Base-by-base conservation (phyloP, 2,797 vertebrate genomes). In the Lemur catta region DNA sequence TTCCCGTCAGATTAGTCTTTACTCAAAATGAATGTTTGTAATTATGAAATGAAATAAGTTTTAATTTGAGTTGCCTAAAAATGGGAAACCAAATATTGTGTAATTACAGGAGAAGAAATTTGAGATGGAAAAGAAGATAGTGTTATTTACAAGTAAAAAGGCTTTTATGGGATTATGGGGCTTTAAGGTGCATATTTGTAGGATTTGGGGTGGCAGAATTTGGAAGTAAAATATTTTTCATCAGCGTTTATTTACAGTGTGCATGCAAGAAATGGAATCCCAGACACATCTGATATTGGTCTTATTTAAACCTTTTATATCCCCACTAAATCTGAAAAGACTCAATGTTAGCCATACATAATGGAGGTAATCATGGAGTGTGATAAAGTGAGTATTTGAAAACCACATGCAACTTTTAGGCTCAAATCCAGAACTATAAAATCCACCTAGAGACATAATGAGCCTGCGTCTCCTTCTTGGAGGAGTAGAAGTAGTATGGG, bases 31-130 rank as follows among this genome's bases (percentile, higher is more conserved):
- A 97, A 98, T 98, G 97, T 97, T 98, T 97, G 88, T 96, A 98
- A 98, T 98, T 98, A 98, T 96, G 93, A 98, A 98, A 97, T 81
- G 41, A 98, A 98, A 97, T 96, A 96, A 98, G 96, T 98, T 98
- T 98, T 98, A 98, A 98, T 98, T 98, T 97, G 95, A 95, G 97
- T 97, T 97, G 91, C 97, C 97, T 98, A 95, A 97, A 98, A 98
- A 97, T 67, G 97, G 97, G 98, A 98, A 98, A 98, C 91, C 97
- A 97, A 98, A 95, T 93, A 97, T 98, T 98, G 98, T 97, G 97
- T 91, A 97, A 97, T 98, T 98, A 96, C 91, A 97, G 72, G 38
- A 96, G 95, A 96, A 97, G 98, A 98, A 98, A 98, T 78, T 96
- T 91, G 93, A 98, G 97, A 97, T 90, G 96, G 96, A 98, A 98